Base-by-base conservation (phyloP, 2,888 invertebrate species). In the Mimachlamys varia region DNA sequence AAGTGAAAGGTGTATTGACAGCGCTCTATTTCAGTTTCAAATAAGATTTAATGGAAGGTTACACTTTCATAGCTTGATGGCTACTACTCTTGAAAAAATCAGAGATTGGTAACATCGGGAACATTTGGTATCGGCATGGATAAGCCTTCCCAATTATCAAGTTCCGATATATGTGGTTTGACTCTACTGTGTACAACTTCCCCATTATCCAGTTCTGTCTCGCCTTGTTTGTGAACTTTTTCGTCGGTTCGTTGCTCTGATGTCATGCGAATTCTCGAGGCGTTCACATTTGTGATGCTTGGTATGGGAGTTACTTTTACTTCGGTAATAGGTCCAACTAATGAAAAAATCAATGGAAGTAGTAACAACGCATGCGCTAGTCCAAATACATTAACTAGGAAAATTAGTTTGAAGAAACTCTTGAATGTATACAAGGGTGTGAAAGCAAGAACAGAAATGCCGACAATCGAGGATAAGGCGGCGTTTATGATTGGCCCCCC, bases 331-430 rank as follows among this genome's bases (percentile, higher is more conserved):
- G 93, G 93, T 22, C 94, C 94, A 44, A 92, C 90, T 22, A 91
- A 53, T 33, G 92, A 92, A 15, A 94, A 37, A 0, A 93, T 88
- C 13, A 94, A 91, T 0, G 94, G 94, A 12, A 94, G 88, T 2
- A 94, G 55, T 33, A 93, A 91, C 0, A 93, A 49, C 3, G 93
- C 90, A 89, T 94, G 94, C 0, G 92, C 53, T 19, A 92, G 58
- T 4, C 93, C 93, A 88, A 94, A 93, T 0, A 90, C 55, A 37
- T 93, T 92, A 0, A 94, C 94, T 4, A 93, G 88, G 15, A 93
- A 89, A 93, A 94, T 93, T 0, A 94, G 89, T 88, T 93, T 93
- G 87, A 93, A 94, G 88, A 94, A 94, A 0, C 93, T 92, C 3
- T 88, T 87, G 89, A 94, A 94, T 4, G 94, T 92, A 88, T 92